Conservation (phyloP, 2,888 invertebrate species). For the Dendrolimus houi region DNA sequence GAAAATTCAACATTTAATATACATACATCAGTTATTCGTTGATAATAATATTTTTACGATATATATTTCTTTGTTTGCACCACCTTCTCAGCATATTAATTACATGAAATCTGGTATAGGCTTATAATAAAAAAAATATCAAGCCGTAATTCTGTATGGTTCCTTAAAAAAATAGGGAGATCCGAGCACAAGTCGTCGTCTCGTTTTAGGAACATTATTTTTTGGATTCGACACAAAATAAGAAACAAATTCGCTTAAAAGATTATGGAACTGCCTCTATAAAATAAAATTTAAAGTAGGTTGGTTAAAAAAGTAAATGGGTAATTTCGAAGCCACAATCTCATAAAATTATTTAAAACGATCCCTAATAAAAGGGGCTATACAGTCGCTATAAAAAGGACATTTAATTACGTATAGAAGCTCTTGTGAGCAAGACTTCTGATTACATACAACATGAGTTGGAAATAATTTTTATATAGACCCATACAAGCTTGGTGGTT, state of each 20-base stretch:
- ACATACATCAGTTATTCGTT: background rate
- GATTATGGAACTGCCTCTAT: background rate
- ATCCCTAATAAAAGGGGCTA: slow-evolving; percentile 3
- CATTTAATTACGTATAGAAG: slow-evolving; percentile 5
- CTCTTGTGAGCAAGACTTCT: background rate
- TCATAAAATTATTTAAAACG: slow-evolving; percentile 5
- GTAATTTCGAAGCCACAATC: slow-evolving; percentile 6
- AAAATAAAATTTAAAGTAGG: slow-evolving; percentile 12
- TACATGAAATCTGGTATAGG: too few relatives aligned
- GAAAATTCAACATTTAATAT: slow-evolving; percentile 15
- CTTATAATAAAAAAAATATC: too few relatives aligned
- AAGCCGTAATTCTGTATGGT: too few relatives aligned
- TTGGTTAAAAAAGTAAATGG: slow-evolving; percentile 8
- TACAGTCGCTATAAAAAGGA: slow-evolving; percentile 2
- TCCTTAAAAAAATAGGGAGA: too few relatives aligned
- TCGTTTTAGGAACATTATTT: background rate
- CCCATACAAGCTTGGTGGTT: too few relatives aligned
- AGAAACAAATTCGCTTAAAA: too few relatives aligned
- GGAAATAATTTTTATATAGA: too few relatives aligned
- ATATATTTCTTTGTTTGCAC: too few relatives aligned
- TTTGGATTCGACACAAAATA: background rate
- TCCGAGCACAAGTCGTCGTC: background rate
- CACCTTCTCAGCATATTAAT: too few relatives aligned
- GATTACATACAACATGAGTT: background rate
- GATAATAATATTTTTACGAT: too few relatives aligned